Percentiles rank a stretch among this genome's conserved stretches.
Conservation (phyloP, 37 sponge, comb jelly and placozoan genomes). For the Crambe crambe region DNA sequence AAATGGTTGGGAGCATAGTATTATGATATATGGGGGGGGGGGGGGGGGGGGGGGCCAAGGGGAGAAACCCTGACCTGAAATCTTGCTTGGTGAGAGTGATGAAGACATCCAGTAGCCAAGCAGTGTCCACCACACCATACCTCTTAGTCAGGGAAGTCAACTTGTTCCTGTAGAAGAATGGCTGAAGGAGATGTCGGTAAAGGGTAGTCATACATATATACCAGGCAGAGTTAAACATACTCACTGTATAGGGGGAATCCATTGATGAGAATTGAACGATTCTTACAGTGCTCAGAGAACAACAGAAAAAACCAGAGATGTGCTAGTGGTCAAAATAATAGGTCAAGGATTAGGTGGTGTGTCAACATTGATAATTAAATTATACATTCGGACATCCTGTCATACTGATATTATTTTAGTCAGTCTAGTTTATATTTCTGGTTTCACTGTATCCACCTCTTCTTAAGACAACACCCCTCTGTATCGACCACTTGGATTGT, state of each 20-base stretch:
- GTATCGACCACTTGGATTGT: too few relatives aligned
- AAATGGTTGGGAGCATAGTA: too few relatives aligned
- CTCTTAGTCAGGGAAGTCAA: not conserved
- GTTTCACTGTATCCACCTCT: too few relatives aligned
- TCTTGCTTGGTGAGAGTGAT: not conserved
- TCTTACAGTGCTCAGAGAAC: not conserved
- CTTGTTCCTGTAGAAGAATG: not conserved
- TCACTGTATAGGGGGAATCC: not conserved
- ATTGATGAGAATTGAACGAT: slow-evolving; percentile 1
- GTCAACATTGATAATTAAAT: too few relatives aligned
- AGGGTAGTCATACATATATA: not conserved
- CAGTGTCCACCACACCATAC: slow-evolving; percentile 6
- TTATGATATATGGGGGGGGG: too few relatives aligned
- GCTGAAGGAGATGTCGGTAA: not conserved
- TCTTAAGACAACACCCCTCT: too few relatives aligned
- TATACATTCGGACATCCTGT: too few relatives aligned
- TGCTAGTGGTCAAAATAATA: not conserved
- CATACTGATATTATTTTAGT: too few relatives aligned
- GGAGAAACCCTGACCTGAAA: too few relatives aligned
- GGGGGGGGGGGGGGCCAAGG: too few relatives aligned
- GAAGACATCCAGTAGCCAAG: slow-evolving; percentile 19
- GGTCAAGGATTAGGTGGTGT: too few relatives aligned
- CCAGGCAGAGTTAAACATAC: not conserved
- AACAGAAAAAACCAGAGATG: slow-evolving; percentile 18
- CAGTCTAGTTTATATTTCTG: too few relatives aligned